Conservation (phyloP, 2,888 invertebrate species). For the Dione vanillae region DNA sequence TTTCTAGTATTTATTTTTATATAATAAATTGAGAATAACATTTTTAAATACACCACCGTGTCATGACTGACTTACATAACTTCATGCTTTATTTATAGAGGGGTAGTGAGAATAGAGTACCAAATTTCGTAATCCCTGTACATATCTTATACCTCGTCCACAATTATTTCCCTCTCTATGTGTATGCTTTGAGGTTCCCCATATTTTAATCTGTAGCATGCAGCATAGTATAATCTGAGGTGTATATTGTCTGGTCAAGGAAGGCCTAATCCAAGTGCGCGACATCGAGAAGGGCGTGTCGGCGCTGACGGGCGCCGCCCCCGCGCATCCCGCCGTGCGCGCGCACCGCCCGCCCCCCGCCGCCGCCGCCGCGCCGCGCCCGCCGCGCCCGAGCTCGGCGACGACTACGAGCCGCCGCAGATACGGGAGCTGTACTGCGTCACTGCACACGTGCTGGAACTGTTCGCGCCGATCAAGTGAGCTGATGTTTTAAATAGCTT, state of each 20-base stretch:
- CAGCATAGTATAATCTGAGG: too few relatives aligned
- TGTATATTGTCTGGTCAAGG: constrained; percentile 61
- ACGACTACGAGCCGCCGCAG: constrained; percentile 74
- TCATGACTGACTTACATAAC: too few relatives aligned
- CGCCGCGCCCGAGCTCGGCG: constrained; percentile 40
- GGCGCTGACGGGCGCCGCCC: constrained; percentile 87
- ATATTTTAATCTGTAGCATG: too few relatives aligned
- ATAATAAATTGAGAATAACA: too few relatives aligned
- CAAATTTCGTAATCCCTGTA: too few relatives aligned
- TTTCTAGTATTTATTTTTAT: too few relatives aligned
- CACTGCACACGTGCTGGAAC: constrained; percentile 86
- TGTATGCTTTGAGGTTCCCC: too few relatives aligned
- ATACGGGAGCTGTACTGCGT: constrained; percentile 88
- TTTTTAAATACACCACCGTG: too few relatives aligned
- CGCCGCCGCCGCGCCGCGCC: constrained; percentile 35
- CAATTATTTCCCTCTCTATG: too few relatives aligned
- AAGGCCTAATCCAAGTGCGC: constrained; percentile 85
- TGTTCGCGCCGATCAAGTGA: constrained; percentile 85
- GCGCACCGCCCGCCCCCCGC: constrained; percentile 50
- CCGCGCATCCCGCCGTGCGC: constrained; percentile 84
- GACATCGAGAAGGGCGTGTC: constrained; percentile 92
- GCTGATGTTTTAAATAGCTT: constrained; percentile 30
- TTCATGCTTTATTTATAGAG: too few relatives aligned
- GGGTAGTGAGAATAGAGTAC: too few relatives aligned
- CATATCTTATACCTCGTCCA: too few relatives aligned